Conservation (phyloP, 2,113 vertebrate genomes). For the Gorilla gorilla region DNA sequence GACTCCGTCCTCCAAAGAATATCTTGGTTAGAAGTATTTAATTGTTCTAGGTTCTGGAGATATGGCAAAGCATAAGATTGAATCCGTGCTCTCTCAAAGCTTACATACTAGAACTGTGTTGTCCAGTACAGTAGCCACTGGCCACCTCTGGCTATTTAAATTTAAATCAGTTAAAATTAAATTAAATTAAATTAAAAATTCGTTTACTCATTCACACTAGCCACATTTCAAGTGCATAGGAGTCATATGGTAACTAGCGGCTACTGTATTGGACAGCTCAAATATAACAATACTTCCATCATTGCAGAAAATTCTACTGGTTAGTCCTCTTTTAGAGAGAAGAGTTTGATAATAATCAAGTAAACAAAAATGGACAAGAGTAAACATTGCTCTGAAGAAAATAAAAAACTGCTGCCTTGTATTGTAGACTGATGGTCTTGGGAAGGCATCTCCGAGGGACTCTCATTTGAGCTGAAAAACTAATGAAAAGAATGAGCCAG, state of each 20-base stretch:
- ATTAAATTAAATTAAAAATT: neutral
- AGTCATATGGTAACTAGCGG: neutral
- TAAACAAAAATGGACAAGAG: neutral
- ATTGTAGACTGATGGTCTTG: neutral
- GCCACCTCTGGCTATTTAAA: neutral
- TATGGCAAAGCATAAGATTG: neutral
- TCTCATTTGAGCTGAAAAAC: neutral
- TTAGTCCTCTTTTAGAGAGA: neutral
- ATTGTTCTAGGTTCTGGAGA: neutral
- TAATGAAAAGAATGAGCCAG: neutral
- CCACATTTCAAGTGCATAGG: neutral
- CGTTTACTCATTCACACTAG: neutral
- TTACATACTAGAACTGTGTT: neutral
- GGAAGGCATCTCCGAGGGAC: neutral
- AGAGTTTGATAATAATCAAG: neutral
- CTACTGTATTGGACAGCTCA: neutral
- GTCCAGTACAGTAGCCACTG: neutral
- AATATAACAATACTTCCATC: neutral
- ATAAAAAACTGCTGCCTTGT: neutral
- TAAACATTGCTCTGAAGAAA: neutral
- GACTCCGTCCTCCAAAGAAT: neutral
- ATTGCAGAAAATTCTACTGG: neutral
- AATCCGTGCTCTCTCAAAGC: neutral
- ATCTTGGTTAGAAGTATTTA: neutral
- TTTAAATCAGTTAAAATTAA: neutral